Base-by-base conservation (phyloP, 2,888 invertebrate species). In the Apocheima hispidaria region DNA sequence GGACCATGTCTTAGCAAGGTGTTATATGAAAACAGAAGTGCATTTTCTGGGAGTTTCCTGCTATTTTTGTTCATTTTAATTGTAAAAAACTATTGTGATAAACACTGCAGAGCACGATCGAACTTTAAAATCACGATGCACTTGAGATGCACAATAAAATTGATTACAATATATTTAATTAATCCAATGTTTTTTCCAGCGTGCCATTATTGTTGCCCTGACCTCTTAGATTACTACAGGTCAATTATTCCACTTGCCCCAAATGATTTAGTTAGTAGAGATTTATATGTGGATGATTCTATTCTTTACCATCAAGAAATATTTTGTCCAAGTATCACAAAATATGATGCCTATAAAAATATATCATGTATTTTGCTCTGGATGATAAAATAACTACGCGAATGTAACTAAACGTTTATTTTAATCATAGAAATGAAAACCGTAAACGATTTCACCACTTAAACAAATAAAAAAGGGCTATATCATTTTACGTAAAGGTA, bases 1-100 rank as follows among this genome's bases (percentile, higher is more conserved):
- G 71, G 71, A 71, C 71, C 71, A 71, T 64, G 43, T 63, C 38
- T 41, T 49, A 18, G 48, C 57, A 58, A 30, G 30, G 18, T 44
- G 41, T 57, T 14, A n/a, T 33, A 33, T 54, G 33, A 12, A 40
- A 30, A 23, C 21, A 16, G 5, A 14, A 49, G 49, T 23, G 14
- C 16, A 14, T 35, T 54, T n/a, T 23, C 44, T 16, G 21, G 33
- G 35, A 44, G n/a, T 36, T 44, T 35, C n/a, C 35, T 23, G 16
- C 1, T 36, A 18, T 41, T 40, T 20, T 30, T 26, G 9, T 23
- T 26, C 26, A 16, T 14, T 10, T 41, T 3, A 20, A 36, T 30
- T 30, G 4, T 16, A 28, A 51, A 21, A 18, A 21, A 38, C 21
- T n/a, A 7, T 49, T 50, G 23, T 23, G 21, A 41, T 41, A 41